These are phyloP conservation scores for Arenaria interpres DNA, from an alignment of 2,113 vertebrate species.

Conservation along the genomic window DNA sequence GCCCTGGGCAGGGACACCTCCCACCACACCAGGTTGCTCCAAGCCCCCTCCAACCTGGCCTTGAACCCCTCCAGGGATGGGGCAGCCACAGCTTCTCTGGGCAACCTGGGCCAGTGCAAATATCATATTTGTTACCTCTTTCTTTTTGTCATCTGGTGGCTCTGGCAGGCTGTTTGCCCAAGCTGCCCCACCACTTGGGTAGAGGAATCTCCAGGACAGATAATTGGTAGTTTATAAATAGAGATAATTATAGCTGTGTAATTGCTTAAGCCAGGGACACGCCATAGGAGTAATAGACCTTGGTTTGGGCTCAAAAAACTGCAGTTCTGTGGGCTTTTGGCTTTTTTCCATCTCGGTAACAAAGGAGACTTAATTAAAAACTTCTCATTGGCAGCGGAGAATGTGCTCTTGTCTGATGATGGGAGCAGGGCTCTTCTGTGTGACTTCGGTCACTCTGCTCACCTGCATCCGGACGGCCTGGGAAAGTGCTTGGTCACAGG, in stretches of 20 bases:
- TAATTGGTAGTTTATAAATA: neutral
- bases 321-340: neutral
- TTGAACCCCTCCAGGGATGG: neutral
- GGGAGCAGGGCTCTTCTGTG: slow-evolving; percentile 88
- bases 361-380: neutral
- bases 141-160: neutral
- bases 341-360: neutral
- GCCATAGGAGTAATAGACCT: neutral
- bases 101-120: neutral
- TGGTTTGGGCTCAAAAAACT: neutral
- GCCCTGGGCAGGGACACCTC: neutral
- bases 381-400: slow-evolving; percentile 84
- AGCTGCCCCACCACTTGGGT: neutral
- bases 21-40: neutral
- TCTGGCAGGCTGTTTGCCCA: neutral
- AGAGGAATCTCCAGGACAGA: neutral
- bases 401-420: slow-evolving; percentile 89
- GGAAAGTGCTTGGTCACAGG: slow-evolving; percentile 79
- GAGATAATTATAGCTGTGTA: neutral
- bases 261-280: neutral
- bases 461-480: slow-evolving; percentile 78
- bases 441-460: slow-evolving; percentile 93
- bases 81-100: neutral
- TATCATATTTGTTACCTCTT: neutral
- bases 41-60: neutral